Percentiles rank a stretch among this genome's conserved stretches.
Conservation (phyloP, 2,888 invertebrate genomes). For the Drosophila seclusa region DNA sequence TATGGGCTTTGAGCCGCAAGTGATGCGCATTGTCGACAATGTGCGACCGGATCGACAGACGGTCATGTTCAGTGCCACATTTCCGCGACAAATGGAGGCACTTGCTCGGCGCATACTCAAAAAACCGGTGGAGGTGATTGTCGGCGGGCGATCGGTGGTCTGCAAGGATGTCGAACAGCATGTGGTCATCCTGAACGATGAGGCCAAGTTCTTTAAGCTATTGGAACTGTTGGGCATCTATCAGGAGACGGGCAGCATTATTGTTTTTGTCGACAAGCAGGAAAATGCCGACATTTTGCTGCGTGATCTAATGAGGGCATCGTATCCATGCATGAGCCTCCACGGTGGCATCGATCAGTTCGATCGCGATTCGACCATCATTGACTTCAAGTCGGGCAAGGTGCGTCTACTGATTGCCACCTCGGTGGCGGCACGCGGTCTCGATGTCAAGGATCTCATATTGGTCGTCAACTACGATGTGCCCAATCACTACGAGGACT, state of each 20-base stretch:
- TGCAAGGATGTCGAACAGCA: conserved; percentile 99
- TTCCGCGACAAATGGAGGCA: conserved; percentile 99
- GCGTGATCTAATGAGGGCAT: conserved; percentile 97
- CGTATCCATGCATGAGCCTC: conserved; percentile 97
- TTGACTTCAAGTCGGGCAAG: conserved; percentile 98
- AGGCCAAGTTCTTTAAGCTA: conserved; percentile 98
- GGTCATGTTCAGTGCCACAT: conserved; percentile 99
- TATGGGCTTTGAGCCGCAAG: conserved; percentile 96
- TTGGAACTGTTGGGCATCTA: conserved; percentile 98
- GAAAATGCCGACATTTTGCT: conserved; percentile 97
- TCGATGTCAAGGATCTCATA: conserved; percentile 99
- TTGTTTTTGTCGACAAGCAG: conserved; percentile 99
- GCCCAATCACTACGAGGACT: conserved; percentile 99
- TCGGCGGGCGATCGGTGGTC: conserved; percentile 98
- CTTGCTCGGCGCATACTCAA: conserved; percentile 96
- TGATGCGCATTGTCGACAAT: conserved; percentile 98
- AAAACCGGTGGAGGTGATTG: conserved; percentile 98
- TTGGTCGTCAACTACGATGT: conserved; percentile 99
- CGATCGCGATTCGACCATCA: conserved; percentile 98
- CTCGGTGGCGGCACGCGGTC: conserved; percentile 98
- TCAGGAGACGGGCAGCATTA: conserved; percentile 95
- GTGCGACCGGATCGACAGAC: conserved; percentile 98
- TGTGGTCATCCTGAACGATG: conserved; percentile 96
- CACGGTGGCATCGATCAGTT: conserved; percentile 99
- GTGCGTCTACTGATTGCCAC: conserved; percentile 97